Percentiles rank a stretch among this genome's conserved stretches.
Evolutionary conservation across 2,113 vertebrate genomes (phyloP).

Genomic region (Pleuronectes platessa): DNA sequence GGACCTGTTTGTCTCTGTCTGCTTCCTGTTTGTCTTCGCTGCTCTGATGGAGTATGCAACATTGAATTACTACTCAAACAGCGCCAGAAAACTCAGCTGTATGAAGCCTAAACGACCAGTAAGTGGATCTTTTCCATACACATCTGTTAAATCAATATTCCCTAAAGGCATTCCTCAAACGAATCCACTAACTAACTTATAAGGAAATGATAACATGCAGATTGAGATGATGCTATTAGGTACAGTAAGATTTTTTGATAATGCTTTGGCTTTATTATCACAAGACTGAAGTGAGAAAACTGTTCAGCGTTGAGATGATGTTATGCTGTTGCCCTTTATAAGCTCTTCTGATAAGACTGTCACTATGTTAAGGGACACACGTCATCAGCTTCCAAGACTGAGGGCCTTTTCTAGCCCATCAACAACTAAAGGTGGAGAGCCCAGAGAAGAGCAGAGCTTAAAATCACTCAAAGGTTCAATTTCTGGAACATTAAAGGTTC

Average conservation of each 20-base stretch:
- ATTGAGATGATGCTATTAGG: neutral
- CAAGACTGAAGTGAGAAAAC: slow-evolving; percentile 13
- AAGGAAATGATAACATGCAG: slow-evolving; percentile 1
- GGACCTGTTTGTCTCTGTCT: slow-evolving; percentile 98
- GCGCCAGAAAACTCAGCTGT: slow-evolving; percentile 81
- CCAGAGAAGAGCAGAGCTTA: too few species aligned
- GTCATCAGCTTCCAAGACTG: neutral
- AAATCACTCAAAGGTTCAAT: neutral
- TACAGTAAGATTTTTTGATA: neutral
- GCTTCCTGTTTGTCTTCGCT: slow-evolving; percentile 97
- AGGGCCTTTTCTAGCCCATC: neutral
- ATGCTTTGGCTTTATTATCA: slow-evolving; percentile 19
- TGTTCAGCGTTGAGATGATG: slow-evolving; percentile 34
- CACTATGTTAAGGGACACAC: slow-evolving; percentile 53
- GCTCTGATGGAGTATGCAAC: slow-evolving; percentile 97
- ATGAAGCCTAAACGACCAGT: slow-evolving; percentile 88
- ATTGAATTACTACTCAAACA: slow-evolving; percentile 92
- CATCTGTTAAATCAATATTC: neutral
- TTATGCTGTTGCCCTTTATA: slow-evolving; percentile 33
- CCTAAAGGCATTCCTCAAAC: too few species aligned
- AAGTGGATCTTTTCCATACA: slow-evolving; percentile 41
- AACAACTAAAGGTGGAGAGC: neutral
- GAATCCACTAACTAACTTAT: neutral
- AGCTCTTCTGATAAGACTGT: slow-evolving; percentile 39
- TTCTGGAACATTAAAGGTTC: too few species aligned